Base-by-base conservation (phyloP, 2,888 invertebrate genomes). In the Orthonychiurus folsomi region DNA sequence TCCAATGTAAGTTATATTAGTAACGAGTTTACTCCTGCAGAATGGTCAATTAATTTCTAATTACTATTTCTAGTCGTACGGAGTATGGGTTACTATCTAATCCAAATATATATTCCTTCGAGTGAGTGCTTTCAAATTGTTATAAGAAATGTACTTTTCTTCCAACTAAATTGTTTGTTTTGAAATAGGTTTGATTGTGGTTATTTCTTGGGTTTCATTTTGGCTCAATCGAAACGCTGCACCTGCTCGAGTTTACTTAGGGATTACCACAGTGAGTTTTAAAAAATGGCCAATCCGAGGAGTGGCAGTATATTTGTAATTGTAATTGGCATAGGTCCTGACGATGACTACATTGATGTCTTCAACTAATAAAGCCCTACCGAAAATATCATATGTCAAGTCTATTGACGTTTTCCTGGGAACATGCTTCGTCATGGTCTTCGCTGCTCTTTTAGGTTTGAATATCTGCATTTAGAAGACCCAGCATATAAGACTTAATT, bases 361-460 rank as follows among this genome's bases (percentile, higher is more conserved):
- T 74, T 92, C 91, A 75, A 93, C 93, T 74, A 93, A 93, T 78
- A 91, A 93, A 73, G 92, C 92, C 74, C 84, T 99, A 78, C 97
- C 97, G 74, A 93, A 97, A 83, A 94, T 95, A 77, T 93, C 93
- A 71, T 95, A 95, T 81, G 92, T 94, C 80, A 95, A 95, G 80
- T 91, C 92, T 74, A 95, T 95, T 79, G 95, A 95, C 81, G 93
- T 95, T 74, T 95, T 93, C 80, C 82, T 94, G 80, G 93, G 93
- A 75, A 93, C 93, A 75, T 94, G 93, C 82, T 95, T 95, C 88
- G 92, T 95, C 77, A 95, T 95, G 94, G 95, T 95, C 77, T 95
- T 95, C 83, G 94, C 93, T 75, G 93, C 93, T 79, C 83, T 96
- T 77, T 82, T 96, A 81, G 92, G 92, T 91, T 25, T 26, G 56